phyloP scores from a whole-genome alignment of 2,113 vertebrate species.

The Chaetodon auriga region DNA sequence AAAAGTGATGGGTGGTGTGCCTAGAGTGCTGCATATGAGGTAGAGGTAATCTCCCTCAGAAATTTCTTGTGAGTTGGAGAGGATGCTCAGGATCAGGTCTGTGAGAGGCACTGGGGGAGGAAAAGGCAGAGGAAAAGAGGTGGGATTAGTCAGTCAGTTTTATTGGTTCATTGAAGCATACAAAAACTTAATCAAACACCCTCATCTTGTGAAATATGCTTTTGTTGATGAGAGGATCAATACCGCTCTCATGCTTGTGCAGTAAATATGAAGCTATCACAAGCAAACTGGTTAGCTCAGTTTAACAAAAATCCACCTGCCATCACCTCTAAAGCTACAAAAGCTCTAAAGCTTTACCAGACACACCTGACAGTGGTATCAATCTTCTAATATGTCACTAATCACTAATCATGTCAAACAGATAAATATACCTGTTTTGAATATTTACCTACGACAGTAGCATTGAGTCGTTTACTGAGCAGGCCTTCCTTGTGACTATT shows the following conservation, averaged over 20 bases:
- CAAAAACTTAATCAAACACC: not conserved
- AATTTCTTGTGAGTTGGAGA: slow-evolving; percentile 49
- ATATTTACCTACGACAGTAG: slow-evolving; percentile 74
- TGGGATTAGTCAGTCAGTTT: not conserved
- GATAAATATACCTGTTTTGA: not conserved
- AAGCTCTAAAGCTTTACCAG: no score
- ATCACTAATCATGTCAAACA: not conserved
- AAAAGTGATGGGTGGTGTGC: slow-evolving; percentile 79
- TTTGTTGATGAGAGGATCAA: not conserved
- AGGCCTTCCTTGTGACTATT: slow-evolving; percentile 19
- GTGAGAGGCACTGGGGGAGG: slow-evolving; percentile 72
- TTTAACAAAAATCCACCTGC: not conserved
- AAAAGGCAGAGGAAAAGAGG: not conserved
- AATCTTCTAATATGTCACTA: no score
- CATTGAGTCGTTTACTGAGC: slow-evolving; percentile 44
- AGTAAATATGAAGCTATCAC: not conserved
- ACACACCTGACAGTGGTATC: no score
- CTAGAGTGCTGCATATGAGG: slow-evolving; percentile 73
- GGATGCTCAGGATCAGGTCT: slow-evolving; percentile 26
- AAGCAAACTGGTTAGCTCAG: not conserved
- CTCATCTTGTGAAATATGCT: not conserved
- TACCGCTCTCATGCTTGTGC: not conserved
- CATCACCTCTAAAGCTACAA: no score
- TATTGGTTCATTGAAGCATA: not conserved
- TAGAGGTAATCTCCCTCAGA: slow-evolving; percentile 60